phyloP scores from a whole-genome alignment of 2,113 vertebrate genomes.

The Sarotherodon lohbergeri region DNA sequence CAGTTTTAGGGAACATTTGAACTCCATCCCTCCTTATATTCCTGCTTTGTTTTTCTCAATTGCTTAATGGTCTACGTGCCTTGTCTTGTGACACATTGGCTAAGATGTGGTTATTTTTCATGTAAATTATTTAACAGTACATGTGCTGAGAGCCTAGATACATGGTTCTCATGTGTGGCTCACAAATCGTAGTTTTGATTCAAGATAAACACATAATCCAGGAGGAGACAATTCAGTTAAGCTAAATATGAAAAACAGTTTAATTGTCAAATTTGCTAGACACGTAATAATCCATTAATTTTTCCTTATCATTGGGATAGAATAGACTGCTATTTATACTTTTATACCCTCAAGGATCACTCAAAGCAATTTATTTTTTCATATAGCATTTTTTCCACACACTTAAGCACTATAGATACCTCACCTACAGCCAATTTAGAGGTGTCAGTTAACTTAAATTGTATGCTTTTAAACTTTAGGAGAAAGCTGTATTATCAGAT shows the following conservation, averaged over 20 bases:
- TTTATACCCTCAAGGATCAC: neutral
- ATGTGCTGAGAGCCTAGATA: neutral
- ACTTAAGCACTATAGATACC: neutral
- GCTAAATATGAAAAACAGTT: neutral
- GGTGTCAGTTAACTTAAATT: neutral
- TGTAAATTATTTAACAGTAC: neutral
- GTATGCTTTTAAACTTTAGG: neutral
- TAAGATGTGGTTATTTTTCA: neutral
- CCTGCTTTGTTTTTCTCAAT: constrained; percentile 10
- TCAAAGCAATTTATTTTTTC: neutral
- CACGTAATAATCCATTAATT: rapidly evolving
- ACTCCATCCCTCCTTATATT: neutral
- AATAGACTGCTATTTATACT: neutral
- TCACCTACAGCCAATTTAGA: neutral
- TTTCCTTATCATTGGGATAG: neutral
- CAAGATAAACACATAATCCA: neutral
- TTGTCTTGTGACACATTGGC: neutral
- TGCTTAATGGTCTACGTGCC: neutral
- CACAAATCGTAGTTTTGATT: neutral
- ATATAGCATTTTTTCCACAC: rapidly evolving
- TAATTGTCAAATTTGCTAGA: neutral
- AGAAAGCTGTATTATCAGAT: neutral
- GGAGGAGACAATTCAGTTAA: neutral
- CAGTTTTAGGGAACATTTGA: constrained; percentile 2
- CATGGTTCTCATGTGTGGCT: neutral